phyloP scores from a whole-genome alignment of 1,140 invertebrate genomes.

The Copidosoma floridanum region DNA sequence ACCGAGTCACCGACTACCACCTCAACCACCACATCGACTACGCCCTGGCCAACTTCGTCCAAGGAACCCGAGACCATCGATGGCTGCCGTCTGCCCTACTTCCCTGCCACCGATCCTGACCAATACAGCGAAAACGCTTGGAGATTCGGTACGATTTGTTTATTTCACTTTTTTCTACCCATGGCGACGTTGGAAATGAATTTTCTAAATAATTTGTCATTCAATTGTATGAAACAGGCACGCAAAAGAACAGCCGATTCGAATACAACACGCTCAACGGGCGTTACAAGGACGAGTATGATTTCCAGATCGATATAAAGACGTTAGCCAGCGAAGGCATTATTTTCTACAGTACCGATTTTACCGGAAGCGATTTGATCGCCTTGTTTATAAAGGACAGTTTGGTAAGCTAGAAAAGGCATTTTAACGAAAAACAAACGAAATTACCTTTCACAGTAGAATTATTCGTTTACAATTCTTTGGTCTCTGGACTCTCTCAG shows the following conservation, averaged over 20 bases:
- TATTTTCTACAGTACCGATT: conserved; percentile 77
- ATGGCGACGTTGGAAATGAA: background rate
- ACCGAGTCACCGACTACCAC: conserved; percentile 27
- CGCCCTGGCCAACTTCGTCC: conserved; percentile 17
- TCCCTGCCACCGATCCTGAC: conserved; percentile 47
- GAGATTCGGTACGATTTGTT: conserved; percentile 54
- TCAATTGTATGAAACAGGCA: conserved; percentile 53
- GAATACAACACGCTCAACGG: conserved; percentile 67
- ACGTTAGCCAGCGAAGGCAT: conserved; percentile 78
- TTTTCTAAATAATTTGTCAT: background rate
- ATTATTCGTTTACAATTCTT: background rate
- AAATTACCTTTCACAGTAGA: background rate
- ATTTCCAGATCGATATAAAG: conserved; percentile 79
- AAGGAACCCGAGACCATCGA: conserved; percentile 35
- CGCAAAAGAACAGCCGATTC: conserved; percentile 68
- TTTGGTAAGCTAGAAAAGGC: conserved; percentile 59
- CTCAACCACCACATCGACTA: background rate
- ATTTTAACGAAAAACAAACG: background rate
- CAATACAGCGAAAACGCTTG: conserved; percentile 41
- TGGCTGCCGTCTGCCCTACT: conserved; percentile 46
- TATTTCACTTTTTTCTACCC: conserved; percentile 17
- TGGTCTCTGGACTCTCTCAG: too few species aligned
- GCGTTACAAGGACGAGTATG: conserved; percentile 65
- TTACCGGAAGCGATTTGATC: conserved; percentile 70
- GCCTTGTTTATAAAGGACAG: conserved; percentile 80